phyloP scores from a whole-genome alignment of 2,888 invertebrate species.

The Ichneumoninae sp. region DNA sequence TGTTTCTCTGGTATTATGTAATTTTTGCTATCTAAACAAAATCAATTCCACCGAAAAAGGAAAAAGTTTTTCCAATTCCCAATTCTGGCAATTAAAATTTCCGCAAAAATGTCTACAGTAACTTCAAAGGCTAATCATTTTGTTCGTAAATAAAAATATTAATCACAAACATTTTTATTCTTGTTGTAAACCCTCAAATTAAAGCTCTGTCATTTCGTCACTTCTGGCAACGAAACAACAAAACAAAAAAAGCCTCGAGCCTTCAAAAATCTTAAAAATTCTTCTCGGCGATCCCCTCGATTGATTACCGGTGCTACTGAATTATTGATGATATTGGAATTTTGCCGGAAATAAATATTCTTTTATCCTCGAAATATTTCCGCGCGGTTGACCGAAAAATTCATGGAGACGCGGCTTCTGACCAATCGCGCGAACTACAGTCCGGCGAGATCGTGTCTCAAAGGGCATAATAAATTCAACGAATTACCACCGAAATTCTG shows the following conservation, averaged over 20 bases:
- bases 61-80: too few species aligned
- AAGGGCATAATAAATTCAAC: slow-evolving; percentile 63
- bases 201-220: neutral
- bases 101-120: neutral
- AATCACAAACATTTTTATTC: neutral
- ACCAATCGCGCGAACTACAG: slow-evolving; percentile 29
- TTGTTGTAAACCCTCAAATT: neutral
- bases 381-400: slow-evolving; percentile 9
- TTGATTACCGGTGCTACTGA: neutral
- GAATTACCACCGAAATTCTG: slow-evolving; percentile 65
- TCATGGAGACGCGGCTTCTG: slow-evolving; percentile 8
- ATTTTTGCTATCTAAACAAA: neutral
- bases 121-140: neutral
- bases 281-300: slow-evolving; percentile 1
- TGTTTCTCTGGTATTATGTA: neutral
- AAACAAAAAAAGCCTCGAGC: neutral
- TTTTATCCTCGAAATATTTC: slow-evolving; percentile 4
- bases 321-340: slow-evolving; percentile 1
- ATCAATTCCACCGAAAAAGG: too few species aligned
- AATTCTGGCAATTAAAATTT: too few species aligned
- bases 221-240: neutral
- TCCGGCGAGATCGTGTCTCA: slow-evolving; percentile 29
- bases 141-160: neutral
- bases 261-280: neutral
- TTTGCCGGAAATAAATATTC: slow-evolving; percentile 1